Conservation (phyloP, 2,797 vertebrate species). For the Gallirallus australis region DNA sequence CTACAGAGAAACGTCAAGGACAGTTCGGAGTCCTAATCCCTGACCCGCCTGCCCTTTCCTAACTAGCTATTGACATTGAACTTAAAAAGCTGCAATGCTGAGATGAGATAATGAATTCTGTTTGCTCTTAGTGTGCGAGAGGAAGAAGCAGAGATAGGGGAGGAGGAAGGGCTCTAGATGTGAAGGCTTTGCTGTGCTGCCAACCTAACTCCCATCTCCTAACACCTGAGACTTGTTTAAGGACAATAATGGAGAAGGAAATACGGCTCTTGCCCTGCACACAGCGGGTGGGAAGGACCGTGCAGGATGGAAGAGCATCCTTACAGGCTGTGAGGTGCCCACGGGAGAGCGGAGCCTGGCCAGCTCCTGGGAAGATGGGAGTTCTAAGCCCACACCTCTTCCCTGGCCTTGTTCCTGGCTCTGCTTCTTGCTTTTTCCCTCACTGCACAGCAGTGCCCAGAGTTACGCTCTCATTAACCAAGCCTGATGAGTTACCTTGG, state of each 20-base stretch:
- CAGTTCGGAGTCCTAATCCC: constrained; percentile 80
- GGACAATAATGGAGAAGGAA: not conserved
- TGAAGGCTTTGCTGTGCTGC: not conserved
- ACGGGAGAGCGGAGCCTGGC: not conserved
- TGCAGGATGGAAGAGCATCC: fast-evolving
- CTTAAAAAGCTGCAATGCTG: constrained; percentile 70
- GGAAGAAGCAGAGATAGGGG: not conserved
- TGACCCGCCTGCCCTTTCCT: constrained; percentile 78
- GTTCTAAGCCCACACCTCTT: not conserved
- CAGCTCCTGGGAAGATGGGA: not conserved
- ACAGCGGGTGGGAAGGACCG: not conserved
- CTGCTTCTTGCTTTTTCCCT: not conserved
- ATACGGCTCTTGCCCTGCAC: not conserved
- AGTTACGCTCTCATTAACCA: fast-evolving
- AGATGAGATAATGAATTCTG: constrained; percentile 79
- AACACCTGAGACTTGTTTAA: not conserved
- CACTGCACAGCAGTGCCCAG: not conserved
- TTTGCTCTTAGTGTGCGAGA: constrained; percentile 46
- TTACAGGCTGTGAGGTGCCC: not conserved
- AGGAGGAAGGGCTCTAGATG: constrained; percentile 31
- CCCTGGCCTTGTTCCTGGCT: not conserved
- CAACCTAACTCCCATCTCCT: not conserved
- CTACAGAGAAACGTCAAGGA: constrained; percentile 80
- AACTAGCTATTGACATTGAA: constrained; percentile 85
- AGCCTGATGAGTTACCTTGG: no score